phyloP scores from a whole-genome alignment of 2,113 vertebrate species.

The Calidris pygmaea region DNA sequence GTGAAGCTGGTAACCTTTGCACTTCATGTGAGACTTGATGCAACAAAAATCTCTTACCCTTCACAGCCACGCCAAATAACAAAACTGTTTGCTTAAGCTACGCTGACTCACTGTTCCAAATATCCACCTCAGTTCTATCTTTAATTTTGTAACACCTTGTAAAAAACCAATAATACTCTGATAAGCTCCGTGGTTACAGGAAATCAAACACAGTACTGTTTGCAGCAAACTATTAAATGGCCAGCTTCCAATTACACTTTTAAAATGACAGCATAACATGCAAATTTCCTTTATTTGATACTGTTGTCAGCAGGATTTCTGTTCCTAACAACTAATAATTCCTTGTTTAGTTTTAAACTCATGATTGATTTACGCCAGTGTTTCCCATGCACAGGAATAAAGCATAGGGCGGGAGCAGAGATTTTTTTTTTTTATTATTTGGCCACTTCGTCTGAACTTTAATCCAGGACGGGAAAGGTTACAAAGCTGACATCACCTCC shows the following conservation, averaged over 20 bases:
- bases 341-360: slow-evolving; percentile 25
- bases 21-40: not conserved
- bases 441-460: not conserved
- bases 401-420: not conserved
- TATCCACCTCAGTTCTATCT: not conserved
- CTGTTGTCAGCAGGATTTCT: slow-evolving; percentile 31
- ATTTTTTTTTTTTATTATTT: not conserved
- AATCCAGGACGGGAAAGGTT: not conserved
- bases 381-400: not conserved
- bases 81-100: slow-evolving; percentile 1
- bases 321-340: not conserved
- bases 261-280: not conserved
- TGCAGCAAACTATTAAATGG: not conserved
- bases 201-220: slow-evolving; percentile 42
- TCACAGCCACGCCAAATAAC: not conserved
- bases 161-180: not conserved
- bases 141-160: slow-evolving; percentile 1
- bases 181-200: slow-evolving; percentile 9
- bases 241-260: not conserved
- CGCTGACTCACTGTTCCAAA: slow-evolving; percentile 13
- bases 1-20: not conserved
- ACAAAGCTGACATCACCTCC: not conserved
- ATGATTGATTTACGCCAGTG: not conserved
- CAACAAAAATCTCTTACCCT: not conserved
- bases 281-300: slow-evolving; percentile 32